phyloP scores from a whole-genome alignment of 2,888 invertebrate genomes.

The Dendrolimus houi region DNA sequence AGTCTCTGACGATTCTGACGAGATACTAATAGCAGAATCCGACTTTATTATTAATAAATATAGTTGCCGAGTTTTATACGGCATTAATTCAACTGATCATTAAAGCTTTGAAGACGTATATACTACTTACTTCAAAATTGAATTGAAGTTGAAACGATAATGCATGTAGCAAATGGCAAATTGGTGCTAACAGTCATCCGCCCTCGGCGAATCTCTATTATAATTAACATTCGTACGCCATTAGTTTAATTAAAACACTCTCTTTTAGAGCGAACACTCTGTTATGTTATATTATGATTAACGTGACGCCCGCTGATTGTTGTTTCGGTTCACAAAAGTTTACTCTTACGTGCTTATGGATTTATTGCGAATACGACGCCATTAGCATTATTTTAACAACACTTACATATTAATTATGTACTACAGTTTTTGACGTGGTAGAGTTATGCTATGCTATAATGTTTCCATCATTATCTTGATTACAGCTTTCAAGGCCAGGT shows the following conservation, averaged over 20 bases:
- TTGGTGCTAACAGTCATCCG: conserved; percentile 35
- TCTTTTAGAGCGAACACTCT: conserved; percentile 35
- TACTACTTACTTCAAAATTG: background rate
- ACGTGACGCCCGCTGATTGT: conserved; percentile 14
- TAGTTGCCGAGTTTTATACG: background rate
- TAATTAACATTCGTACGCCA: conserved; percentile 85
- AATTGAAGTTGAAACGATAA: background rate
- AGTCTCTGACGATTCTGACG: too few relatives aligned
- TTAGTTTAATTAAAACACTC: conserved; percentile 87
- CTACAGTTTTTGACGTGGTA: too few relatives aligned
- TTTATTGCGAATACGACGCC: background rate
- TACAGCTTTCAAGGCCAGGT: too few relatives aligned
- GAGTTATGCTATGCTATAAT: too few relatives aligned
- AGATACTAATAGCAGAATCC: too few relatives aligned
- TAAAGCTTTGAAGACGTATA: background rate
- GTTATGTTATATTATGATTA: conserved; percentile 26
- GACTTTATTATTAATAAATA: too few relatives aligned
- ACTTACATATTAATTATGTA: too few relatives aligned
- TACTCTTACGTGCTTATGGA: background rate
- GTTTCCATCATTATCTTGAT: too few relatives aligned
- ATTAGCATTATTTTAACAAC: too few relatives aligned
- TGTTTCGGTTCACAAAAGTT: background rate
- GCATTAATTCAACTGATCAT: background rate
- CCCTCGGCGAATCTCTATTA: conserved; percentile 75
- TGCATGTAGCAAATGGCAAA: conserved; percentile 15